These are phyloP conservation scores for Corticium candelabrum DNA, from an alignment of 37 sponge, comb jelly and placozoan species.

Conservation along the genomic window DNA sequence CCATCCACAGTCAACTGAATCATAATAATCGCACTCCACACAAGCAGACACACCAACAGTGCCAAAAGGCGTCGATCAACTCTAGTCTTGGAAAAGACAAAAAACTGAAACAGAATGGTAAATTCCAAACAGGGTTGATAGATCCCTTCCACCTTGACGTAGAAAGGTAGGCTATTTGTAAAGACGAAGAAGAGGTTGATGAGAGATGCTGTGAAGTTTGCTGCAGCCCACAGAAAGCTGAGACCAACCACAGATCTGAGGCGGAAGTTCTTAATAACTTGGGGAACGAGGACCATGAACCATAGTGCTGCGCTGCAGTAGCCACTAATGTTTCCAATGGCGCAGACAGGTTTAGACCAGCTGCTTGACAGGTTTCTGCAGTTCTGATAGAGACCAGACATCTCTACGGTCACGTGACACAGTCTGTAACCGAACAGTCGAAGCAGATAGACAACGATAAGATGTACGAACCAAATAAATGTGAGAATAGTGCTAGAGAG, in stretches of 20 bases:
- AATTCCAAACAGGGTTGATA: slow-evolving; percentile 31
- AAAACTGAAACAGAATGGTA: slow-evolving; percentile 28
- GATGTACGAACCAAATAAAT: too few species aligned
- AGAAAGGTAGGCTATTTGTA: slow-evolving; percentile 18
- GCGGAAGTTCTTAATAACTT: slow-evolving; percentile 34
- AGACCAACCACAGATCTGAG: slow-evolving; percentile 25
- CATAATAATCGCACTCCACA: slow-evolving; percentile 27
- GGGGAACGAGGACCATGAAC: slow-evolving; percentile 38
- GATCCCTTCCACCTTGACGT: slow-evolving; percentile 13
- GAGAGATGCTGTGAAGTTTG: slow-evolving; percentile 45
- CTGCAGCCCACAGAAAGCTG: slow-evolving; percentile 43
- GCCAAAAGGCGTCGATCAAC: slow-evolving; percentile 13
- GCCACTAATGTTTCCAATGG: slow-evolving; percentile 22
- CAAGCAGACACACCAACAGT: slow-evolving; percentile 24
- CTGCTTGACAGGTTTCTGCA: not conserved
- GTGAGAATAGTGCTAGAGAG: too few species aligned
- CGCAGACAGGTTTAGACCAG: slow-evolving; percentile 16
- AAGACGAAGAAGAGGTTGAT: slow-evolving; percentile 42
- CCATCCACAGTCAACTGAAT: slow-evolving; percentile 18
- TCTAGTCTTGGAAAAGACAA: slow-evolving; percentile 18
- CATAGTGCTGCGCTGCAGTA: slow-evolving; percentile 26
- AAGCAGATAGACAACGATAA: too few species aligned
- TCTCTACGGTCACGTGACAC: too few species aligned
- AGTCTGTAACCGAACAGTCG: too few species aligned
- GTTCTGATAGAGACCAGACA: not conserved